Base-by-base conservation (phyloP, 1,140 invertebrate species). In the Diabrotica undecimpunctata region DNA sequence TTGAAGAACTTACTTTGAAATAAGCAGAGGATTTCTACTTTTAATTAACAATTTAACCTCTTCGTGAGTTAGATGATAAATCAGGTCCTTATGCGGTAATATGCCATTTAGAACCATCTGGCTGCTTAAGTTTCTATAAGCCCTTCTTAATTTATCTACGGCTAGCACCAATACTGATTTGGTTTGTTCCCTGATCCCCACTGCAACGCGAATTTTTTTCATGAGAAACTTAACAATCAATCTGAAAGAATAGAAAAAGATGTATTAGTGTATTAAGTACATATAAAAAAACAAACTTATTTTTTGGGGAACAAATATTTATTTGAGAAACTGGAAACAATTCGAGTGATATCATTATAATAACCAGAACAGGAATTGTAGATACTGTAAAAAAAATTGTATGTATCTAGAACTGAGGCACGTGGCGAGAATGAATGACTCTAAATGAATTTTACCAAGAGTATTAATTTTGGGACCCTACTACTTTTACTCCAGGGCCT, bases 31-130 rank as follows among this genome's bases (percentile, higher is more conserved):
- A 71, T 85, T 83, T 46, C 83, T 75, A 2, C 78, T 82, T 7
- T 78, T 56, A 5, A 92, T 76, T 0, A 92, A 78, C 41, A 79
- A 69, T 11, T 78, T 78, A 10, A 94, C 81, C 78, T 94, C 92
- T 46, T 81, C 66, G 36, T 85, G 79, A 1, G 88, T 87, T 58
- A 94, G 80, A 76, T 85, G 90, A 75, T 86, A 92, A 35, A 94
- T 76, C 0, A 94, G 77, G 35, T 89, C 83, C n/a, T 75, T 70
- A 54, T 87, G 81, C 0, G 90, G 90, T 11, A 95, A 68, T 11
- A 83, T 79, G 66, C 87, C 87, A 66, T 88, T 82, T 4, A 74
- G 67, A 0, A 84, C 81, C 78, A 94, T 81, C 14, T 85, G 67
- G 11, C 80, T 68, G 0, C 82, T 88, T 5, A 94, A 74, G 52